Percentiles rank a stretch among this genome's conserved stretches.
Evolutionary conservation across 2,888 invertebrate genomes (phyloP).

Genomic region (Apotomis turbidana): DNA sequence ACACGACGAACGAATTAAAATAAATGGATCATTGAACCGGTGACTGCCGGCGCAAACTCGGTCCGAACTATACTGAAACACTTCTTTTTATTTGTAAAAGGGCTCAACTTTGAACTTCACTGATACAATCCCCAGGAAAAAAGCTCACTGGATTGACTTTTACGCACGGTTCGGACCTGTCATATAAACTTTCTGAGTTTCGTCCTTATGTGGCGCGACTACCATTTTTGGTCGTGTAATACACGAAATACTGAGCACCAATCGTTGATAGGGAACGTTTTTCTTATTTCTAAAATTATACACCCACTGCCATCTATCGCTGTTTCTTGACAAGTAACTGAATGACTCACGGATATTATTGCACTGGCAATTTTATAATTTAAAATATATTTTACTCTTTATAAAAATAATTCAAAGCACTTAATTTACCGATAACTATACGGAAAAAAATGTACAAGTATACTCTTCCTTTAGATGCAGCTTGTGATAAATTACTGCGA

Average conservation of each 20-base stretch:
- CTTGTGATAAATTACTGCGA: no score
- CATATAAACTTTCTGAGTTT: slow-evolving; percentile 58
- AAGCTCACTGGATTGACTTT: slow-evolving; percentile 41
- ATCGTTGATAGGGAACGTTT: slow-evolving; percentile 55
- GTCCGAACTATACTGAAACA: slow-evolving; percentile 47
- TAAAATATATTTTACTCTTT: neutral
- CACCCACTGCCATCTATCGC: slow-evolving; percentile 45
- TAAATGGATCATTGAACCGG: slow-evolving; percentile 69
- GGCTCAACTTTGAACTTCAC: slow-evolving; percentile 44
- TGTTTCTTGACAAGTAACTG: no score
- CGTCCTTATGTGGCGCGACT: slow-evolving; percentile 61
- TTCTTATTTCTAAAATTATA: slow-evolving; percentile 45
- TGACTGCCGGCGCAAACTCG: slow-evolving; percentile 48
- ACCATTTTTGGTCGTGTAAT: slow-evolving; percentile 65
- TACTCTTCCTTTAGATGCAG: no score
- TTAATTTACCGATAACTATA: no score
- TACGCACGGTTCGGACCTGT: slow-evolving; percentile 58
- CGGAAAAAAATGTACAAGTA: no score
- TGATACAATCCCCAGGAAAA: slow-evolving; percentile 47
- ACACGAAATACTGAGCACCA: slow-evolving; percentile 57
- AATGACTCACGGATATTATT: slow-evolving; percentile 28
- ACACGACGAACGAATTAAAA: slow-evolving; percentile 61
- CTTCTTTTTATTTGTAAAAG: slow-evolving; percentile 13
- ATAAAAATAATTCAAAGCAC: no score
- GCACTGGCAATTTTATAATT: neutral